Evolutionary conservation across 2,797 vertebrate genomes (phyloP).

Genomic region (Arnoldichthys spilopterus): DNA sequence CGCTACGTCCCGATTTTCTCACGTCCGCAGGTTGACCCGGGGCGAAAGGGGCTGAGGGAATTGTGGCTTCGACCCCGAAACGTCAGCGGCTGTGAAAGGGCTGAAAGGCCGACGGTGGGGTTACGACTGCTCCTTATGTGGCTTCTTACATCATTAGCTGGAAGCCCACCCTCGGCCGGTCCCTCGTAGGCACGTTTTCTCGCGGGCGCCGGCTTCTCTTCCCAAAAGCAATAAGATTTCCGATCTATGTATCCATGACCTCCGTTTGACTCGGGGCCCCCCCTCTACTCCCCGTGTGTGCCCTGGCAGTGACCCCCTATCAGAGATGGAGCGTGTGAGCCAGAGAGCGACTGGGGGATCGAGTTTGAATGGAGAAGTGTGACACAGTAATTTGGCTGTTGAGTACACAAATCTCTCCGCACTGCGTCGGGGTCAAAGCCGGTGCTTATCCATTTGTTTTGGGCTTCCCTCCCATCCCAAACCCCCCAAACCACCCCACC

Average conservation of each 20-base stretch:
- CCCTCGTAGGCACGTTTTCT: too few relatives aligned
- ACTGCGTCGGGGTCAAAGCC: conserved; percentile 71
- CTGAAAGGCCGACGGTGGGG: conserved; percentile 70
- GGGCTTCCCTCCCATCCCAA: conserved; percentile 22
- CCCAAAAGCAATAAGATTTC: conserved; percentile 80
- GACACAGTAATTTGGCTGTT: conserved; percentile 67
- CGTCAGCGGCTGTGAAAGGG: conserved; percentile 75
- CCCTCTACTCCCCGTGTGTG: conserved; percentile 68
- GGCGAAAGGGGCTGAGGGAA: conserved; percentile 61
- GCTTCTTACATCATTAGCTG: conserved; percentile 64
- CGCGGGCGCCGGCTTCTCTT: too few relatives aligned
- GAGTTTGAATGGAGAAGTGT: conserved; percentile 71
- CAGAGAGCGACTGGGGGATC: too few relatives aligned
- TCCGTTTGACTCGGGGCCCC: conserved; percentile 75
- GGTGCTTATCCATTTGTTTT: conserved; percentile 75
- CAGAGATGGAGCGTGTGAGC: conserved; percentile 64
- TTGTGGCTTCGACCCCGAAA: conserved; percentile 62
- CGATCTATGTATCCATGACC: conserved; percentile 80
- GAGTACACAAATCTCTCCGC: conserved; percentile 73
- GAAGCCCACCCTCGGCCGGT: too few relatives aligned
- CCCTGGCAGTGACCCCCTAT: conserved; percentile 82
- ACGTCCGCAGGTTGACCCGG: conserved; percentile 72
- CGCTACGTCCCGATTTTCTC: too few relatives aligned
- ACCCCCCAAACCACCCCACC: too few relatives aligned
- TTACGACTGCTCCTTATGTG: conserved; percentile 69